A percentile compares a stretch with the other conserved stretches of the same genome.
Evolutionary conservation across 2,797 vertebrate species (phyloP).

Genomic region (Huso huso): DNA sequence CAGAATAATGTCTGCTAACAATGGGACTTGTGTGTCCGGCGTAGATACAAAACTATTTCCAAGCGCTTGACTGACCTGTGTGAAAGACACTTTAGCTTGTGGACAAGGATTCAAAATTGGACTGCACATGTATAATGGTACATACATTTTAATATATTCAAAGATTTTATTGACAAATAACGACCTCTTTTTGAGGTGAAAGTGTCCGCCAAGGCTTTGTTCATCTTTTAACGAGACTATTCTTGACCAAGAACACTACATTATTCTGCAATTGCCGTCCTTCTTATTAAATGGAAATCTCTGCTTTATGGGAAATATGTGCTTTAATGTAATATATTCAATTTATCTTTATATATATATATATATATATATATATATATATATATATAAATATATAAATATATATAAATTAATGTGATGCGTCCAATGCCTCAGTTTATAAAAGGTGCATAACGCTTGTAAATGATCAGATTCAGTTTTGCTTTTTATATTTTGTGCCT

Average conservation of each 20-base stretch:
- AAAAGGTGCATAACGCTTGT: constrained; percentile 83
- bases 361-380: too few species aligned
- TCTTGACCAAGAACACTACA: constrained; percentile 41
- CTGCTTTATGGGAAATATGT: constrained; percentile 71
- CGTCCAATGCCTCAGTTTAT: constrained; percentile 57
- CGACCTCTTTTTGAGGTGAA: constrained; percentile 43
- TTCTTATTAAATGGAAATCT: constrained; percentile 66
- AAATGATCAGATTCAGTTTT: constrained; percentile 74
- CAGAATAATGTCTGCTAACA: constrained; percentile 17
- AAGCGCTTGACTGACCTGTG: constrained; percentile 23
- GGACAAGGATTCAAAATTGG: constrained; percentile 36
- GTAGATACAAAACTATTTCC: constrained; percentile 1
- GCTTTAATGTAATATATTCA: constrained; percentile 74
- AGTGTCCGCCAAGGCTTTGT: constrained; percentile 37
- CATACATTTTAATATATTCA: background rate
- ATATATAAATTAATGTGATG: constrained; percentile 61
- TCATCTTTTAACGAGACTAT: constrained; percentile 42
- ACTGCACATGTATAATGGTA: background rate
- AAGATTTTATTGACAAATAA: constrained; percentile 43
- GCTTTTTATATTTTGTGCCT: constrained; percentile 89
- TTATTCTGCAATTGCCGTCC: constrained; percentile 49
- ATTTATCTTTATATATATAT: constrained; percentile 55
- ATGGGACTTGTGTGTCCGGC: constrained; percentile 6
- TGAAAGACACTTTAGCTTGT: constrained; percentile 38
- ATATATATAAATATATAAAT: too few species aligned